Evolutionary conservation across 2,797 vertebrate genomes (phyloP).

Genomic region (Nyctalus aviator): DNA sequence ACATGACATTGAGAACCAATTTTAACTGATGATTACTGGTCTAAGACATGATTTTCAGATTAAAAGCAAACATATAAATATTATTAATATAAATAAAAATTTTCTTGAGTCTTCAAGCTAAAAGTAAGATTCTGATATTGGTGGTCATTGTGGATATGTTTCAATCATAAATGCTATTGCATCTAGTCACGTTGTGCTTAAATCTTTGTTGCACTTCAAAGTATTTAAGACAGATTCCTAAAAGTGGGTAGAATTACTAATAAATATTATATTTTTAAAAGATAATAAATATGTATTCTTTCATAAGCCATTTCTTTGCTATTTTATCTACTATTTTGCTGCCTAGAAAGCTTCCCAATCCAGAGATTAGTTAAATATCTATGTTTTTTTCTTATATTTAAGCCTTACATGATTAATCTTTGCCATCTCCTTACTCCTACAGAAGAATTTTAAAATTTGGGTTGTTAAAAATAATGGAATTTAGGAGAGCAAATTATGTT

Average conservation of each 20-base stretch:
- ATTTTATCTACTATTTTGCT: neutral
- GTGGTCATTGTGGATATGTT: neutral
- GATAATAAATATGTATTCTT: neutral
- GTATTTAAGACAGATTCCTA: neutral
- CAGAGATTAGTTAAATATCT: neutral
- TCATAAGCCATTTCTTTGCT: neutral
- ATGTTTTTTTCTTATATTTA: slow-evolving; percentile 4
- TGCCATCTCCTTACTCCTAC: neutral
- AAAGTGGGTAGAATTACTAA: neutral
- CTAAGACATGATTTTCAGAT: slow-evolving; percentile 12
- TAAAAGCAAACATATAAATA: neutral
- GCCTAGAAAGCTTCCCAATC: neutral
- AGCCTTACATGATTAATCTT: neutral
- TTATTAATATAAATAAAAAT: neutral
- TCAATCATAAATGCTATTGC: neutral
- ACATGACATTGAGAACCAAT: neutral
- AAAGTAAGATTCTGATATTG: neutral
- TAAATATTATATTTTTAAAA: neutral
- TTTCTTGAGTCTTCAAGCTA: neutral
- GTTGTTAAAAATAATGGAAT: neutral
- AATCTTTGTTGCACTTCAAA: neutral
- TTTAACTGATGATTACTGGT: neutral
- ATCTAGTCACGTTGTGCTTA: neutral
- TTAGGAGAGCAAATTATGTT: neutral
- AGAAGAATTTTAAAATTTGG: neutral